Conservation (phyloP, 2,888 invertebrate genomes). For the Amblyjoppa proteus region DNA sequence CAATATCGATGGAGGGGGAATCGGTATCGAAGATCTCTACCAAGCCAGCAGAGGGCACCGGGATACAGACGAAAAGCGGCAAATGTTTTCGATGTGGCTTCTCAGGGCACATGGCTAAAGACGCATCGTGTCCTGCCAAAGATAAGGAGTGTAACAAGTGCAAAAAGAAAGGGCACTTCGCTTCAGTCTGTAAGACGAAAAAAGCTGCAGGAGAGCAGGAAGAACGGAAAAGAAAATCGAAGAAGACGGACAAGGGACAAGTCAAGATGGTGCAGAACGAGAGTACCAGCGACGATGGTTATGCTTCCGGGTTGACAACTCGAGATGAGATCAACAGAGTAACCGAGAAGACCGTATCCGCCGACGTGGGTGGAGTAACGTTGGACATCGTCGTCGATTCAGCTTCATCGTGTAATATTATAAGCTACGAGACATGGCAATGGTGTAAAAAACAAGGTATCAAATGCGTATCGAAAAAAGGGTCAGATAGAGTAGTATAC, state of each 20-base stretch:
- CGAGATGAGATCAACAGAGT: not conserved
- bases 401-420: conserved; percentile 69
- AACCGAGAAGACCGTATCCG: conserved; percentile 33
- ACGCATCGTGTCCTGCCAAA: conserved; percentile 72
- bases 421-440: conserved; percentile 70
- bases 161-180: conserved; percentile 70
- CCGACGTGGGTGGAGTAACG: conserved; percentile 66
- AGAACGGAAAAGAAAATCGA: not conserved
- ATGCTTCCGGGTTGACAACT: conserved; percentile 43
- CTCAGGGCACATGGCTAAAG: conserved; percentile 56
- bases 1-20: conserved; percentile 22
- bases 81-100: conserved; percentile 66
- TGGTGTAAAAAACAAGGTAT: conserved; percentile 63
- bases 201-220: conserved; percentile 7
- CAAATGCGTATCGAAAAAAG: conserved; percentile 53
- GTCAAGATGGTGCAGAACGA: not conserved
- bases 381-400: conserved; percentile 72
- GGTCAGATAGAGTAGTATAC: conserved; percentile 61
- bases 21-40: conserved; percentile 11
- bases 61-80: not conserved
- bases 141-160: conserved; percentile 70
- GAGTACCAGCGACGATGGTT: conserved; percentile 10
- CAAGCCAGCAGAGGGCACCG: conserved; percentile 34
- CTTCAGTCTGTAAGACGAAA: conserved; percentile 66
- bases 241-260: not conserved